Evolutionary conservation across 2,888 invertebrate species (phyloP).

Genomic region (Serrognathus titanus): DNA sequence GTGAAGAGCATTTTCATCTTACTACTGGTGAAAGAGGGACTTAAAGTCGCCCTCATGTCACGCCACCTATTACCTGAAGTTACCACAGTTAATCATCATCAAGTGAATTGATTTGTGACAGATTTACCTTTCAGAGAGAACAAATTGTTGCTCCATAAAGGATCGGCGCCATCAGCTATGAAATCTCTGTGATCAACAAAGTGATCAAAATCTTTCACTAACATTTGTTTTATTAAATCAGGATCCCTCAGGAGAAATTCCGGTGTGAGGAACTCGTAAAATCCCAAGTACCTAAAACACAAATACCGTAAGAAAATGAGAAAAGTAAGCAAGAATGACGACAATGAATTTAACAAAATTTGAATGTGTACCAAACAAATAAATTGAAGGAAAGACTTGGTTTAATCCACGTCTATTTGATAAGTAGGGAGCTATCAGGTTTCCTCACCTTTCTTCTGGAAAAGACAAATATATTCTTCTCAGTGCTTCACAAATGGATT

Average conservation of each 20-base stretch:
- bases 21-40: conserved; percentile 42
- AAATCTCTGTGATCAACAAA: conserved; percentile 38
- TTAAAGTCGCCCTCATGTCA: conserved; percentile 47
- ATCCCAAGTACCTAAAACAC: conserved; percentile 28
- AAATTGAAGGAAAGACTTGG: no score
- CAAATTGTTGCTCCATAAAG: conserved; percentile 26
- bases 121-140: conserved; percentile 12
- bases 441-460: background rate
- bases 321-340: background rate
- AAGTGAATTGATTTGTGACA: no score
- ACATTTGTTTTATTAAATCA: conserved; percentile 42
- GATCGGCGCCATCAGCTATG: conserved; percentile 28
- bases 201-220: conserved; percentile 44
- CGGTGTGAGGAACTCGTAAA: conserved; percentile 28
- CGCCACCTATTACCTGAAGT: conserved; percentile 34
- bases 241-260: conserved; percentile 29
- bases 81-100: background rate
- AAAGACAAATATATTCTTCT: background rate
- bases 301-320: background rate
- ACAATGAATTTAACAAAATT: no score
- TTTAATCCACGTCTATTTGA: no score
- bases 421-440: background rate
- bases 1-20: conserved; percentile 42
- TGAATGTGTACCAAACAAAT: no score
- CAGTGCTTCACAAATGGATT: background rate